Evolutionary conservation across 2,113 vertebrate genomes (phyloP).

Genomic region (Paratilapia polleni): DNA sequence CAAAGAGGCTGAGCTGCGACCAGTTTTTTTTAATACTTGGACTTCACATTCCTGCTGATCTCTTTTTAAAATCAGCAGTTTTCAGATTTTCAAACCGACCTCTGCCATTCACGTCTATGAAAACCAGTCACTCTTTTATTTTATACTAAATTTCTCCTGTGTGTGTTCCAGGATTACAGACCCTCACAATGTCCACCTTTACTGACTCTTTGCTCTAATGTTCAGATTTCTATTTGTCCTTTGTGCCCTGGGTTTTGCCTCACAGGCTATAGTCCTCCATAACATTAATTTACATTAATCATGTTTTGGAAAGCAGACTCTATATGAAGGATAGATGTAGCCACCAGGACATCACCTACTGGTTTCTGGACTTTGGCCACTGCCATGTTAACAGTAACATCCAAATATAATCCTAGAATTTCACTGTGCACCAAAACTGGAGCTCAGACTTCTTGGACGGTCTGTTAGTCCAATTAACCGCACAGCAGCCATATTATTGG

Average conservation of each 20-base stretch:
- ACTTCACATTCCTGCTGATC: neutral
- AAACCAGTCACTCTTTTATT: neutral
- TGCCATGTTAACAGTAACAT: neutral
- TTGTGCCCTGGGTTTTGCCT: neutral
- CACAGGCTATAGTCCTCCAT: neutral
- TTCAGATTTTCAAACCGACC: neutral
- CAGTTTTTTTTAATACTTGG: neutral
- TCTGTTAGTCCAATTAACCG: too few species aligned
- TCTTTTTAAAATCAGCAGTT: neutral
- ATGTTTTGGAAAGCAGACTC: neutral
- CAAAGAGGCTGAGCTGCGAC: neutral
- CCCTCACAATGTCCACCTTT: too few species aligned
- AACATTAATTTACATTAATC: neutral
- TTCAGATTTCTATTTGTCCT: fast-evolving
- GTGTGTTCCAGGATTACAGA: neutral
- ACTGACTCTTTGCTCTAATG: too few species aligned
- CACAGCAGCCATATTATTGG: too few species aligned
- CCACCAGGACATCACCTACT: neutral
- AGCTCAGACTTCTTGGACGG: too few species aligned
- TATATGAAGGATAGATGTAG: neutral
- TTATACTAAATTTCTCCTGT: too few species aligned
- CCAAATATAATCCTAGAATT: neutral
- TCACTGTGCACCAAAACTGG: too few species aligned
- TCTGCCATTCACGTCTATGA: neutral
- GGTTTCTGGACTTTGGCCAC: neutral